These are phyloP conservation scores for Phalloptychus januarius DNA, from an alignment of 2,797 vertebrate genomes.

Conservation along the genomic window DNA sequence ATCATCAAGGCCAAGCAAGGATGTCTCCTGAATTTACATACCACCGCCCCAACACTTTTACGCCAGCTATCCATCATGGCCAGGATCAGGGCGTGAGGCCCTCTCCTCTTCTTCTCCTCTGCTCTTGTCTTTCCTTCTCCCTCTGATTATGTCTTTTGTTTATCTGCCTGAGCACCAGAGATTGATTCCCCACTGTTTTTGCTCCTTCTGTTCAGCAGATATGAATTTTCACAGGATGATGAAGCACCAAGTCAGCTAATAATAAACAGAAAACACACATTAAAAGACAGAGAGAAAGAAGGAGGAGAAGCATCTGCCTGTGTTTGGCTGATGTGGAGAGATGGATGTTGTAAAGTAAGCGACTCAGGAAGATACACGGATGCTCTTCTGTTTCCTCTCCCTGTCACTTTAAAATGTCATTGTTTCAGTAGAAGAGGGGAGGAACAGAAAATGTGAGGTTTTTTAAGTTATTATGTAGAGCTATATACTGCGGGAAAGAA, in stretches of 20 bases:
- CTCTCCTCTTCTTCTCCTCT: constrained; percentile 55
- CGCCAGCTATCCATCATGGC: constrained; percentile 90
- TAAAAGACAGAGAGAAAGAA: constrained; percentile 63
- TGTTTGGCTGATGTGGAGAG: constrained; percentile 70
- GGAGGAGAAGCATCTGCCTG: constrained; percentile 58
- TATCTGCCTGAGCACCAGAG: constrained; percentile 87
- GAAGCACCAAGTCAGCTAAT: constrained; percentile 80
- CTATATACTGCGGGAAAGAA: not conserved
- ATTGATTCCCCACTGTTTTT: constrained; percentile 88
- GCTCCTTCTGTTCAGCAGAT: constrained; percentile 86
- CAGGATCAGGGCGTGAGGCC: constrained; percentile 70
- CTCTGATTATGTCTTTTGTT: constrained; percentile 82
- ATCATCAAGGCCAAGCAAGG: constrained; percentile 92
- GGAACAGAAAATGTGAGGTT: not conserved
- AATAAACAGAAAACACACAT: constrained; percentile 83
- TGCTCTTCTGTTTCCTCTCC: constrained; percentile 27
- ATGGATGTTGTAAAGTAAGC: constrained; percentile 68
- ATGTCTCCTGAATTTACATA: constrained; percentile 95
- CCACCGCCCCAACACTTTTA: constrained; percentile 90
- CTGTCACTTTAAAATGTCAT: constrained; percentile 50
- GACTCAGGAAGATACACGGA: constrained; percentile 55
- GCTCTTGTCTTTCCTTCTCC: constrained; percentile 51
- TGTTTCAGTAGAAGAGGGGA: constrained; percentile 35
- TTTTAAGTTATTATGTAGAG: not conserved
- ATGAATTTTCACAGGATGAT: constrained; percentile 86